Base-by-base conservation (phyloP, 2,113 vertebrate genomes). In the Carettochelys insculpta region DNA sequence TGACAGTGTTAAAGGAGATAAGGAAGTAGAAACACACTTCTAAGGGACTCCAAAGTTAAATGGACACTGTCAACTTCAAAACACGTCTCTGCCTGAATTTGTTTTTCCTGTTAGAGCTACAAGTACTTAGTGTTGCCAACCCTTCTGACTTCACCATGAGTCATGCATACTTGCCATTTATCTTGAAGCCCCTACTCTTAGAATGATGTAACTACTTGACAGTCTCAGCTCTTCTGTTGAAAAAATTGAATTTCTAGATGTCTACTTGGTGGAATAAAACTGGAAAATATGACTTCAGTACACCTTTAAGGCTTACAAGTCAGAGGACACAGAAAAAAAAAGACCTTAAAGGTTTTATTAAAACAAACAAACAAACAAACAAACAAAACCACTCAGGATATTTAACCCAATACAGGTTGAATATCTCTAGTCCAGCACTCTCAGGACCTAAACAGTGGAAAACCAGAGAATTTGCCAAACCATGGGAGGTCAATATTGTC, bases 11-110 rank as follows among this genome's bases (percentile, higher is more conserved):
- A 50, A 86, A 9, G 51, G 41, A 91, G 38, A n/a, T 68, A 43
- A 83, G 31, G 12, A 89, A 80, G 43, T 51, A 31, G 2, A 24
- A 85, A 48, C 52, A 31, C 8, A 89, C 34, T 71, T 87, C 38
- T 24, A 90, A 92, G 20, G 31, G 31, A 87, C 85, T 93, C 24
- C 5, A 91, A 78, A 86, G 53, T 47, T 82, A 80, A 93, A 92
- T 5, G 8, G 7, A 71, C 17, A 71, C 61, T 90, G 48, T 73
- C 31, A 86, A 89, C 83, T 52, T 86, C 91, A 86, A 92, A 88
- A 77, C 5, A 24, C 61, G 79, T 68, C 84, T 77, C 16, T 87
- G 4, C 84, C 45, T 94, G 84, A 76, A 13, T 8, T 80, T 11
- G 75, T 95, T 95, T 95, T 2, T 75, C 77, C 61, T 90, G 27